Evolutionary conservation across 2,888 invertebrate genomes (phyloP).

Genomic region (Melanotus villosus): DNA sequence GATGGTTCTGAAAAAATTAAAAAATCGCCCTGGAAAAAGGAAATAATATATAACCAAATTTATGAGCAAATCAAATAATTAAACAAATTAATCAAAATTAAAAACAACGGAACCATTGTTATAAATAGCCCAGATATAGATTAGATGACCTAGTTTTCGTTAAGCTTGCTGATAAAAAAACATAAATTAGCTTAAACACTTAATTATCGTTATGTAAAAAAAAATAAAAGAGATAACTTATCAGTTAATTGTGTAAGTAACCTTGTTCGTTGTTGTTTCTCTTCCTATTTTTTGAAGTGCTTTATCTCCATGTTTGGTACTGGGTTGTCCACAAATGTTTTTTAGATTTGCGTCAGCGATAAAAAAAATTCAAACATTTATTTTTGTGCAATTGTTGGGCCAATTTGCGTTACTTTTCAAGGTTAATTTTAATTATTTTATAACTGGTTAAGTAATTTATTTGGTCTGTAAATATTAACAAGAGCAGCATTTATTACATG

Average conservation of each 20-base stretch:
- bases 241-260: conserved; percentile 13
- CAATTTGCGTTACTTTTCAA: too few species aligned
- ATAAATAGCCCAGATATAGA: conserved; percentile 15
- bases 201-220: conserved; percentile 9
- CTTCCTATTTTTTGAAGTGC: not conserved
- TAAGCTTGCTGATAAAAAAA: conserved; percentile 15
- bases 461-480: too few species aligned
- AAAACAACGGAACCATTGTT: not conserved
- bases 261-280: conserved; percentile 4
- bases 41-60: too few species aligned
- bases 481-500: too few species aligned
- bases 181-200: conserved; percentile 9
- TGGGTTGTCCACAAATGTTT: not conserved
- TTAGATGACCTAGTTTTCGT: conserved; percentile 17
- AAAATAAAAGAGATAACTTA: not conserved
- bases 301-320: not conserved
- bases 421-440: too few species aligned
- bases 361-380: too few species aligned
- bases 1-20: too few species aligned
- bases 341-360: conserved; percentile 2
- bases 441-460: too few species aligned
- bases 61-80: not conserved
- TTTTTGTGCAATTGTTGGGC: too few species aligned
- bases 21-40: too few species aligned
- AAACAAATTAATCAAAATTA: not conserved